A percentile compares a stretch with the other conserved stretches of the same genome.
Conservation (phyloP, 2,113 vertebrate genomes). For the Panthera uncia region DNA sequence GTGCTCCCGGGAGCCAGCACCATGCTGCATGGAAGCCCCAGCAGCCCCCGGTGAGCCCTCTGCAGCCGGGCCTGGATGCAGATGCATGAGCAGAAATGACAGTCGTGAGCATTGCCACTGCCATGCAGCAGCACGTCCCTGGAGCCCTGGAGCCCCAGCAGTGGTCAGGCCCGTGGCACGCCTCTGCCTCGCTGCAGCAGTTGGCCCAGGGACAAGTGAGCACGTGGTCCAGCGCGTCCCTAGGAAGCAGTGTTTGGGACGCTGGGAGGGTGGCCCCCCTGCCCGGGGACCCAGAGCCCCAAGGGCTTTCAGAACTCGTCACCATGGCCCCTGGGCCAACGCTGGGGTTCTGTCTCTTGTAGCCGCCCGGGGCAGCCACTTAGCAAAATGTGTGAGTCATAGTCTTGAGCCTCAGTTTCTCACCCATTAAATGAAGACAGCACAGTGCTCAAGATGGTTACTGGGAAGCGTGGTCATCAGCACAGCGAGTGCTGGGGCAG, state of each 20-base stretch:
- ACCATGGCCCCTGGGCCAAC: no score
- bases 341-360: not conserved
- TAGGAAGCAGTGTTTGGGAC: not conserved
- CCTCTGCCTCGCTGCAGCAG: not conserved
- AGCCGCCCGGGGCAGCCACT: not conserved
- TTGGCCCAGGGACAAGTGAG: not conserved
- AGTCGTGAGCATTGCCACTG: not conserved
- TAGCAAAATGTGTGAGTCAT: not conserved
- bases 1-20: not conserved
- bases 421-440: not conserved
- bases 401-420: not conserved
- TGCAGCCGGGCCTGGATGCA: not conserved
- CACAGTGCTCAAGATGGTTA: not conserved
- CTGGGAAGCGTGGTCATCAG: not conserved
- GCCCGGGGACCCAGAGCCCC: not conserved
- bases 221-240: not conserved
- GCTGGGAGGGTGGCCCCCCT: not conserved
- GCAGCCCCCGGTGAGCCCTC: not conserved
- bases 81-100: not conserved
- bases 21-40: not conserved
- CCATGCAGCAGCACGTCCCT: not conserved
- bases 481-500: not conserved
- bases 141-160: not conserved
- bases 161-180: accelerated
- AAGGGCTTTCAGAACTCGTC: not conserved